Conservation (phyloP, 2,797 vertebrate species). For the Mormyrus proboscirostris region DNA sequence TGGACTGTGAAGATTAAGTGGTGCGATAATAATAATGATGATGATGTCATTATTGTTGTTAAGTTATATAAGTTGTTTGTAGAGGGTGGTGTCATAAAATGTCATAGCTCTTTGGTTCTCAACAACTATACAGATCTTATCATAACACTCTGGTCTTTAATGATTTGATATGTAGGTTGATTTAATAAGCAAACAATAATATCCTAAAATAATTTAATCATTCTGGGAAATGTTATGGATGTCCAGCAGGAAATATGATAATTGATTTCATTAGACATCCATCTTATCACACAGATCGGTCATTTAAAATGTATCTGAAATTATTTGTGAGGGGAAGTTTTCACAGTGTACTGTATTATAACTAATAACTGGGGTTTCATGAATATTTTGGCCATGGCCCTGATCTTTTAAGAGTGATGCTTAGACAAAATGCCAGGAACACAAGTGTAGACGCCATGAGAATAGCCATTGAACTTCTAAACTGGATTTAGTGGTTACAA, state of each 20-base stretch:
- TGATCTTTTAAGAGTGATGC: not conserved
- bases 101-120: not conserved
- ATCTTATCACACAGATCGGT: not conserved
- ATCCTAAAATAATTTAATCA: not conserved
- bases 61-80: not conserved
- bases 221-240: not conserved
- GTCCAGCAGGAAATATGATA: not conserved
- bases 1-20: not conserved
- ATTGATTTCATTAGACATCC: not conserved
- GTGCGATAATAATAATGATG: not conserved
- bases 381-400: not conserved
- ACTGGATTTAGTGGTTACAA: not conserved
- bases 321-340: not conserved
- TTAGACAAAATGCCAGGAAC: not conserved
- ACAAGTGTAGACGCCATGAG: not conserved
- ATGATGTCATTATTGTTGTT: not conserved
- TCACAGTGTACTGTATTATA: not conserved
- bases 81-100: not conserved
- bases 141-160: not conserved
- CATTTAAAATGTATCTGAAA: not conserved
- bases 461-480: not conserved
- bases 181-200: not conserved
- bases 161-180: not conserved
- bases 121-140: not conserved
- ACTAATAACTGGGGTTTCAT: not conserved